A percentile compares a stretch with the other conserved stretches of the same genome.
phyloP scores from a whole-genome alignment of 2,797 vertebrate species.

The Lophura swinhoii region DNA sequence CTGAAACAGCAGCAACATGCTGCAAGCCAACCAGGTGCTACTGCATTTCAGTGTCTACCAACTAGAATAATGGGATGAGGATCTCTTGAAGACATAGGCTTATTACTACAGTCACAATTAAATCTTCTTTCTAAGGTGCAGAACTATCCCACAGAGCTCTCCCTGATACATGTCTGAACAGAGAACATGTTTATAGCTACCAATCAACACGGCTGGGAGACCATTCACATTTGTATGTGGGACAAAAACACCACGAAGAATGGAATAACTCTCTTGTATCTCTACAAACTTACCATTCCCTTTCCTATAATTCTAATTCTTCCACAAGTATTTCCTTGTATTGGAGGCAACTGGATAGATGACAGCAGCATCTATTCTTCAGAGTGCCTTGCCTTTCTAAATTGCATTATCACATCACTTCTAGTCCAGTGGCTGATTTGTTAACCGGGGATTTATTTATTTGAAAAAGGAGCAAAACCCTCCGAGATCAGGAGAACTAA shows the following conservation, averaged over 20 bases:
- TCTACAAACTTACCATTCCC: accelerated
- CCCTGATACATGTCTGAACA: accelerated
- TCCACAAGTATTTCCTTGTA: accelerated
- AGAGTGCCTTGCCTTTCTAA: background rate
- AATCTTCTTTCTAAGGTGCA: background rate
- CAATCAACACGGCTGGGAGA: background rate
- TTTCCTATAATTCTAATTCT: background rate
- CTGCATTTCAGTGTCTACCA: background rate
- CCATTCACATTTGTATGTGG: background rate
- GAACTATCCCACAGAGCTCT: background rate
- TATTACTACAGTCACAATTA: background rate
- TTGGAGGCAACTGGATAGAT: background rate
- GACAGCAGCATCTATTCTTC: background rate
- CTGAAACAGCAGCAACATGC: too few species aligned
- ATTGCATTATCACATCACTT: background rate
- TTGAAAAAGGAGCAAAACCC: background rate
- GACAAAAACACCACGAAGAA: background rate
- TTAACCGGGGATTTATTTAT: background rate
- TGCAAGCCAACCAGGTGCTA: background rate
- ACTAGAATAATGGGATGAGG: background rate
- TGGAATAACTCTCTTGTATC: background rate
- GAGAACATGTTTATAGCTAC: background rate
- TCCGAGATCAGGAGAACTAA: background rate
- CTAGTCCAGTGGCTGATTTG: background rate
- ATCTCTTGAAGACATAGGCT: background rate